Evolutionary conservation across 2,888 invertebrate species (phyloP).

Genomic region (Dinocampus coccinellae): DNA sequence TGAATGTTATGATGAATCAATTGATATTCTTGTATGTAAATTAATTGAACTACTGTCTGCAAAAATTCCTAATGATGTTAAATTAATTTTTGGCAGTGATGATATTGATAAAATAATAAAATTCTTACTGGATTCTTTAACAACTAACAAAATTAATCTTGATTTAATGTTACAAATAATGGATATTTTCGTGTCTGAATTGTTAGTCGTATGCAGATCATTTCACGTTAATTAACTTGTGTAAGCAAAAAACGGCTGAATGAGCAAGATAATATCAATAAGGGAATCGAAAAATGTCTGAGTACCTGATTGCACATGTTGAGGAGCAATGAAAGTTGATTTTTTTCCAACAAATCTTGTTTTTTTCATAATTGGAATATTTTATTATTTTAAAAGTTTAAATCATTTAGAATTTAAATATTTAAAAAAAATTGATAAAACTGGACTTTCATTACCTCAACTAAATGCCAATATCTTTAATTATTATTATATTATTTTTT

Average conservation of each 20-base stretch:
- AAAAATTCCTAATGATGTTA: constrained; percentile 49
- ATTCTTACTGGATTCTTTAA: constrained; percentile 68
- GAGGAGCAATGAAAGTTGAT: constrained; percentile 12
- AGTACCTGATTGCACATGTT: constrained; percentile 47
- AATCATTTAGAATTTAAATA: constrained; percentile 6
- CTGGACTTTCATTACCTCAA: constrained; percentile 6
- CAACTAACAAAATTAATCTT: constrained; percentile 69
- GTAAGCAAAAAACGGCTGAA: constrained; percentile 9
- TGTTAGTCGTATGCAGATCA: constrained; percentile 56
- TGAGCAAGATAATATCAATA: background rate
- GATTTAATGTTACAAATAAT: constrained; percentile 71
- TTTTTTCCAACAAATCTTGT: background rate
- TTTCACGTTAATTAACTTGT: constrained; percentile 42
- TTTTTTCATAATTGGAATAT: background rate
- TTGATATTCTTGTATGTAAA: too few species aligned
- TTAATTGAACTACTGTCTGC: constrained; percentile 45
- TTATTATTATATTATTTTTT: background rate
- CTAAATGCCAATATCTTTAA: background rate
- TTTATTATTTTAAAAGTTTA: background rate
- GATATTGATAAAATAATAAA: constrained; percentile 62
- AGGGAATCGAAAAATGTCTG: constrained; percentile 18
- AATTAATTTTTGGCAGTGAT: constrained; percentile 66
- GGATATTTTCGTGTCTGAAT: constrained; percentile 64
- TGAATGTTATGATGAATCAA: constrained; percentile 48
- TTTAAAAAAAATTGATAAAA: background rate